Evolutionary conservation across 2,797 vertebrate species (phyloP).

Genomic region (Crax fasciolata): DNA sequence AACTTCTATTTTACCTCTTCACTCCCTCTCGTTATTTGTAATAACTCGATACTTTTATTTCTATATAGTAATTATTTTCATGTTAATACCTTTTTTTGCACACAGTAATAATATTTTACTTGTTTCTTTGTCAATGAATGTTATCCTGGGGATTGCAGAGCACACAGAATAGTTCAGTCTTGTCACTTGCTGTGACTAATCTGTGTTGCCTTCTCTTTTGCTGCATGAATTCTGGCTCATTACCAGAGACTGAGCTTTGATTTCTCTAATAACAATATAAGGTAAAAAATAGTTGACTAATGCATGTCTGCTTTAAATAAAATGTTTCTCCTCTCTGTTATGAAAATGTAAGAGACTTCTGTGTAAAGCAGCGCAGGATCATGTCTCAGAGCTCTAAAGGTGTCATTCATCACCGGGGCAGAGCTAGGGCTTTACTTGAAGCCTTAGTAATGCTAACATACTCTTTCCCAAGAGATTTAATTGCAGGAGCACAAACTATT

Average conservation of each 20-base stretch:
- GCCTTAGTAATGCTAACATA: neutral
- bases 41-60: conserved; percentile 2
- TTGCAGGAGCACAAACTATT: neutral
- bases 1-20: neutral
- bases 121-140: conserved; percentile 34
- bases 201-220: neutral
- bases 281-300: neutral
- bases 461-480: neutral
- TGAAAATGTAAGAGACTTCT: neutral
- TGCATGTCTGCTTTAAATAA: conserved; percentile 11
- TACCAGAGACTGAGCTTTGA: neutral
- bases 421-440: conserved; percentile 6
- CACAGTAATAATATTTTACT: conserved; percentile 24
- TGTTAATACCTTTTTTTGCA: neutral
- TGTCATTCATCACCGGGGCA: neutral
- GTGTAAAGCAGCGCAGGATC: neutral
- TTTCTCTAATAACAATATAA: neutral
- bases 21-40: neutral
- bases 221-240: neutral
- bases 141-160: neutral
- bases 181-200: conserved; percentile 12
- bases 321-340: neutral
- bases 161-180: neutral
- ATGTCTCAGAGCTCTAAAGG: neutral
- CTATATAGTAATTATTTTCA: neutral